phyloP scores from a whole-genome alignment of 2,113 vertebrate species.

The Polypterus bichir region DNA sequence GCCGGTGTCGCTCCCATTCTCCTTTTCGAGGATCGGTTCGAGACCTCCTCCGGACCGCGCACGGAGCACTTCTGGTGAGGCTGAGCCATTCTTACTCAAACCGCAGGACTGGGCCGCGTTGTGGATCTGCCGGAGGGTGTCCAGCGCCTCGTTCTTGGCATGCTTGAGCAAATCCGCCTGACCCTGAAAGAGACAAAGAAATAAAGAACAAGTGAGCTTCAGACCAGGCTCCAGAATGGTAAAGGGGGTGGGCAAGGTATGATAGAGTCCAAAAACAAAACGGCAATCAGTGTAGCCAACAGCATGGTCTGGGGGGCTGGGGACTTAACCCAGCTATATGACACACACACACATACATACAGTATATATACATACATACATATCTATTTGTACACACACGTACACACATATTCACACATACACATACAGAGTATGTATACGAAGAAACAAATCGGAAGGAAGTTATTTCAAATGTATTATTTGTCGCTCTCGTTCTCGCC shows the following conservation, averaged over 20 bases:
- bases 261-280: too few species aligned
- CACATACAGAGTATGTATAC: too few species aligned
- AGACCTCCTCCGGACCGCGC: conserved; percentile 18
- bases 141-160: conserved; percentile 68
- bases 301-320: too few species aligned
- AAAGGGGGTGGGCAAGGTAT: background rate
- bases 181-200: conserved; percentile 42
- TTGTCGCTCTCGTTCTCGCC: too few species aligned
- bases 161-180: conserved; percentile 81
- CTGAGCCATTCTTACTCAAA: conserved; percentile 62
- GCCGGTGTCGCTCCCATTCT: conserved; percentile 30
- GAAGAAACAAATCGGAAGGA: too few species aligned
- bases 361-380: background rate
- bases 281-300: too few species aligned
- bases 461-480: too few species aligned
- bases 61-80: conserved; percentile 41
- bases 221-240: background rate
- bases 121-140: conserved; percentile 80
- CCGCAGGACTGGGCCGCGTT: conserved; percentile 76
- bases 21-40: conserved; percentile 54
- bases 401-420: background rate
- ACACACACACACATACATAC: too few species aligned
- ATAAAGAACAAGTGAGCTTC: background rate
- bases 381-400: background rate
- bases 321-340: too few species aligned